Base-by-base conservation (phyloP, 2,113 vertebrate species). In the Cepphus grylle region DNA sequence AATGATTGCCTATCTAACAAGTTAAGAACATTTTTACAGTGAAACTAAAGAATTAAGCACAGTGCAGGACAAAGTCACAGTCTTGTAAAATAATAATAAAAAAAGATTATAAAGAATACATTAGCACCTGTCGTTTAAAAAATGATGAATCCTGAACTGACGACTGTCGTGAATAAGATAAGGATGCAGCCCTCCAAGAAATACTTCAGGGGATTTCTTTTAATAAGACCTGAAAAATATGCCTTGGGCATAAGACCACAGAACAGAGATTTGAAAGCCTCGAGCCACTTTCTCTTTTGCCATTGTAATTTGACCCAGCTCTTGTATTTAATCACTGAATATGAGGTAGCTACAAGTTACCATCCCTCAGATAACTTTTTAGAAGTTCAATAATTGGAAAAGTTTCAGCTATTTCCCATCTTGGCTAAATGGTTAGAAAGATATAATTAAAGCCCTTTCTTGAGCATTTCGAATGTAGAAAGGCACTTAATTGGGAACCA, bases 201-300 rank as follows among this genome's bases (percentile, higher is more conserved):
- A 93, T 86, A 73, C 74, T 91, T 83, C 8, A 83, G 76, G 89
- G 79, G 55, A 86, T 95, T 94, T 89, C 62, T 95, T 96, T 91
- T 89, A 88, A 82, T 95, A 94, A 87, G 63, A 81, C 62, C 84
- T 91, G 74, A 87, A 83, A 93, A 88, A 55, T 77, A 73, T 89
- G 89, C 91, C 66, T 62, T 91, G 84, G 50, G 94, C 81, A 50
- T 67, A 86, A 83, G 74, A 91, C 67, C 50, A 43, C 66, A 93
- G 81, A 86, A 78, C 18, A 74, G 71, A 86, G 29, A 45, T 90
- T 90, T 93, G 55, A 96, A 95, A 93, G 82, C 89, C 63, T 95
- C 0, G 0, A 94, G 74, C 67, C 50, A 83, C 71, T 88, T 91
- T 90, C 62, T 94, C 73, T 96, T 95, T 93, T 92, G 59, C 87